A percentile compares a stretch with the other conserved stretches of the same genome.
Conservation (phyloP, 2,113 vertebrate species). For the Myodes glareolus region DNA sequence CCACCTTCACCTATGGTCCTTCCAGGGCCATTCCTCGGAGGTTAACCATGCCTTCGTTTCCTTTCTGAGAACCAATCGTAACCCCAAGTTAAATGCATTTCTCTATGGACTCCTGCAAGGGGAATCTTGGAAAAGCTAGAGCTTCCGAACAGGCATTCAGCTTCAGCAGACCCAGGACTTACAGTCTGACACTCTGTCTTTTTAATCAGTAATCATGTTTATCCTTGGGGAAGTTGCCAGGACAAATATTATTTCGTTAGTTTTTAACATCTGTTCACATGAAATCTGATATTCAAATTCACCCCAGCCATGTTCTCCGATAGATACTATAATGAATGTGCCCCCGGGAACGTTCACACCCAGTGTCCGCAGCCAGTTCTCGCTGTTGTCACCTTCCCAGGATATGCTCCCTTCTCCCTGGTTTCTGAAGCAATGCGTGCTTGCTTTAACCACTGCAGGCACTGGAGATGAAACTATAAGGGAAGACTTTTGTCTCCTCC, state of each 20-base stretch:
- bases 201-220: constrained; percentile 24
- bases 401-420: neutral
- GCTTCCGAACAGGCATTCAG: neutral
- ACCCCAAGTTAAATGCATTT: accelerated
- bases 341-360: neutral
- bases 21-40: accelerated
- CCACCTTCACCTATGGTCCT: neutral
- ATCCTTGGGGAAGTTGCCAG: neutral
- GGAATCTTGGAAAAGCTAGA: neutral
- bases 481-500: neutral
- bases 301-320: neutral
- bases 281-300: constrained; percentile 52
- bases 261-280: constrained; percentile 71
- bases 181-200: neutral
- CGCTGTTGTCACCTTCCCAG: neutral
- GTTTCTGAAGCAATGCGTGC: neutral
- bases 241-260: constrained; percentile 68
- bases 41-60: neutral
- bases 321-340: neutral
- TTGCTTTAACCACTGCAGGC: neutral
- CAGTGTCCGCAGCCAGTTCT: neutral
- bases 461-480: no score
- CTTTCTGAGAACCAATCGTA: neutral
- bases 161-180: accelerated
- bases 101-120: neutral